phyloP scores from a whole-genome alignment of 2,797 vertebrate genomes.

The Enteromius viviparus region DNA sequence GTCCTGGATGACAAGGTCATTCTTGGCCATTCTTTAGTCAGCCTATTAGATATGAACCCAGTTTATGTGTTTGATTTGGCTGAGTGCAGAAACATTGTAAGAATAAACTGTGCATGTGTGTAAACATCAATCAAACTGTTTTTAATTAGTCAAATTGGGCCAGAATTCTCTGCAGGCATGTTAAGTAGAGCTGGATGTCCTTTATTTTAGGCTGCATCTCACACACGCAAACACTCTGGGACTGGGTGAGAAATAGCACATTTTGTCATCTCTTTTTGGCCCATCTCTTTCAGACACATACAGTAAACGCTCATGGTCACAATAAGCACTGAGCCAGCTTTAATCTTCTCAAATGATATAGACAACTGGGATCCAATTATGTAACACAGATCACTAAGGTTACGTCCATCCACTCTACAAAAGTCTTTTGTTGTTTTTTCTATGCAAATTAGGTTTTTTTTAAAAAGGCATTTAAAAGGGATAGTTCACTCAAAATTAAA shows the following conservation, averaged over 20 bases:
- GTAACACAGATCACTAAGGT: conserved; percentile 43
- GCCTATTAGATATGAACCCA: conserved; percentile 29
- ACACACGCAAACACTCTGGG: not conserved
- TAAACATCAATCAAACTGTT: conserved; percentile 18
- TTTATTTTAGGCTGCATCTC: conserved; percentile 33
- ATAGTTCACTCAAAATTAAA: not conserved
- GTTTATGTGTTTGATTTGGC: conserved; percentile 11
- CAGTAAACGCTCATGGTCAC: conserved; percentile 21
- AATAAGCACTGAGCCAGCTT: conserved; percentile 45
- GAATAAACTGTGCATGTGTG: conserved; percentile 22
- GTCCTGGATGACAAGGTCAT: conserved; percentile 18
- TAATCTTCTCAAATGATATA: conserved; percentile 52
- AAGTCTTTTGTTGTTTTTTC: not conserved
- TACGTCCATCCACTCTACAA: conserved; percentile 19
- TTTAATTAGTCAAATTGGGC: conserved; percentile 50
- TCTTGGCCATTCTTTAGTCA: conserved; percentile 28
- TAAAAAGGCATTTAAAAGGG: not conserved
- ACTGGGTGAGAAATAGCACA: conserved; percentile 6
- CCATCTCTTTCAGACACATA: conserved; percentile 17
- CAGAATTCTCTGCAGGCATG: conserved; percentile 43
- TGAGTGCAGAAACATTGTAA: conserved; percentile 22
- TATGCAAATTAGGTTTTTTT: conserved; percentile 3
- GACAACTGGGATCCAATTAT: conserved; percentile 52
- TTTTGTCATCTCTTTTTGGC: conserved; percentile 13
- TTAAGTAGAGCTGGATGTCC: conserved; percentile 14